Evolutionary conservation across 2,113 vertebrate genomes (phyloP), one percentile per base, ranked within the genome.

Genomic region (Gobio gobio): DNA sequence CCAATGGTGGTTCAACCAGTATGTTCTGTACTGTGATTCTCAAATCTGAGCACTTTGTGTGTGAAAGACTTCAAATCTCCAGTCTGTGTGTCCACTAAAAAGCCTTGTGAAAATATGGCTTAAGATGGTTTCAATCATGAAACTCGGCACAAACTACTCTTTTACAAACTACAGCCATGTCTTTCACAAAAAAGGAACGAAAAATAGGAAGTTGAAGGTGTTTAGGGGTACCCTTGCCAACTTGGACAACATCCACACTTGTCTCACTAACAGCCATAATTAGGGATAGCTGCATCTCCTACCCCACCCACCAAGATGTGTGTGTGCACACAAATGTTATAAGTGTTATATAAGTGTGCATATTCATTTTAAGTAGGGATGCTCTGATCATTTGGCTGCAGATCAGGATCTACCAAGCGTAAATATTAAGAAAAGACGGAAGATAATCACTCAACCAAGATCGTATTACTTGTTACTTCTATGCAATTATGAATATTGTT

Each of bases 131-230:
- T 64, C 16, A 36, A 66, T 66, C 63, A 36, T 66, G 20, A 72
- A 43, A n/a, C 36, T 72, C 40, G 75, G 33, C 5, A 58, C 26
- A 22, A 56, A 22, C 68, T 72, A 72, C 14, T 63, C 59, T 63
- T 36, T 36, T 36, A 13, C 40, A 54, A 78, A 79, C 54, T 33
- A 79, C 45, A 75, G n/a, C 40, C 20, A n/a, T 72, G 36, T 45
- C 40, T 13, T 16, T 51, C 5, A 26, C 72, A 49, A 24, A 47
- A 45, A 45, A 5, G 4, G 76, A 58, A 83, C 85, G 51, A 85
- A 66, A 58, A 78, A 45, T 43, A 76, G 36, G 74, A 86, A 58
- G 90, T 49, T 86, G 79, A 16, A 81, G 76, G 47, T 22, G 72
- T 20, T 82, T 24, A 10, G 24, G 22, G 20, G 40, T 66, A 54